Base-by-base conservation (phyloP, 1,140 invertebrate species). In the Phymorhynchus buccinoides region DNA sequence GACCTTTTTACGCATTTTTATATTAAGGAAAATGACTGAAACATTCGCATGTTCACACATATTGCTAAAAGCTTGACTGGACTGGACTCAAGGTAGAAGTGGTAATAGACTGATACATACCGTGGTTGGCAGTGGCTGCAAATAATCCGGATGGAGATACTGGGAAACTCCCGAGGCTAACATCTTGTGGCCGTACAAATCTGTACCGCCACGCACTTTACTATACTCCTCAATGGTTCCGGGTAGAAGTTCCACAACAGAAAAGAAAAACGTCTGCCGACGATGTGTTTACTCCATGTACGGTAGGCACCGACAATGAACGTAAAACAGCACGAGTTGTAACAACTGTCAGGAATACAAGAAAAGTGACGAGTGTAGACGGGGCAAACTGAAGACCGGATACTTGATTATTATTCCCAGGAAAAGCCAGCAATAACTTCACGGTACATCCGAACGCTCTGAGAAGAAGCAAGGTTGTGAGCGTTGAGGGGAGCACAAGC, bases 111-210 rank as follows among this genome's bases (percentile, higher is more conserved):
- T 52, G 66, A 30, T 62, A 88, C 92, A 89, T 90, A 93, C 92
- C 84, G 92, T 93, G n/a, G 92, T 93, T 35, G 92, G 92, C 32
- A 93, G 86, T 41, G 92, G 92, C 62, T 93, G 92, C 3, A 93
- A 88, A 86, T 93, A 93, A 86, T 93, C 92, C 88, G 92, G 92
- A 77, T 93, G 90, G 7, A 93, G 88, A 80, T 93, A 93, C 86
- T 93, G 92, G 22, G 91, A 89, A 32, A 89, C 88, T 80, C 86
- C 90, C 41, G 91, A 89, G 3, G 90, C 89, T 83, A 91, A 87
- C 89, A 92, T 91, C 62, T 88, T 90, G 86, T 88, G 86, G 41
- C 77, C 84, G 68, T 80, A 41, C 32, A 41, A 39, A 39, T 75
- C 37, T 14, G 18, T 37, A 75, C 73, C 68, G 56, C 56, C 56